Conservation (phyloP, 2,113 vertebrate genomes). For the Taxidea taxus region DNA sequence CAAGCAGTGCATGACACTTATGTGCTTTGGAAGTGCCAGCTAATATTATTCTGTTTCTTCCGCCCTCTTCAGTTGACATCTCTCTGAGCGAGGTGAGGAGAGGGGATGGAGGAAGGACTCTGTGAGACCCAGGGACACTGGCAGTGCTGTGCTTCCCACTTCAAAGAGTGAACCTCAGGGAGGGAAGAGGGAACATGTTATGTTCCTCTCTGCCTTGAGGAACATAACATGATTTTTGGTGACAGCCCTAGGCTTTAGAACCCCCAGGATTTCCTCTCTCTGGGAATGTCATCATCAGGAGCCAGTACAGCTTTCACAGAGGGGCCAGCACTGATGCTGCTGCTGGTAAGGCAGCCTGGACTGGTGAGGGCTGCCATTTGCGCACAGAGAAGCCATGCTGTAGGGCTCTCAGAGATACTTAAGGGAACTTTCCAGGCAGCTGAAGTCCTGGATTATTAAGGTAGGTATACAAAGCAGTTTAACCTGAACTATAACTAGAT, state of each 20-base stretch:
- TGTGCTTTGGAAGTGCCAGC: neutral
- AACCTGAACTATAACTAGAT: neutral
- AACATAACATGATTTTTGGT: neutral
- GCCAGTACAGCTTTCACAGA: neutral
- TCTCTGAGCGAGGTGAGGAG: neutral
- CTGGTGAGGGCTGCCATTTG: neutral
- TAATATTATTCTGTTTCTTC: neutral
- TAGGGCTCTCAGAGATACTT: neutral
- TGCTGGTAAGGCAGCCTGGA: neutral
- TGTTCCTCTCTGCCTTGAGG: neutral
- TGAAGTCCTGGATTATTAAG: neutral
- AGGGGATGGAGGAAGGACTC: neutral
- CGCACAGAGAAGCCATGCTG: neutral
- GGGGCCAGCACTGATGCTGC: accelerated
- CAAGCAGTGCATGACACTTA: neutral
- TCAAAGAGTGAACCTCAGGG: neutral
- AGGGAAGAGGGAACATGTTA: neutral
- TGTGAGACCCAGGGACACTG: neutral
- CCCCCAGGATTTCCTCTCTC: neutral
- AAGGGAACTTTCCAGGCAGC: neutral
- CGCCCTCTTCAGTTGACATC: neutral
- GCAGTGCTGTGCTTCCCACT: neutral
- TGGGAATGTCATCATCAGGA: neutral
- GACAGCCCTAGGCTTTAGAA: neutral
- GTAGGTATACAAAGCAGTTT: neutral